Conservation (phyloP, 2,113 vertebrate species). For the Amia ocellicauda region DNA sequence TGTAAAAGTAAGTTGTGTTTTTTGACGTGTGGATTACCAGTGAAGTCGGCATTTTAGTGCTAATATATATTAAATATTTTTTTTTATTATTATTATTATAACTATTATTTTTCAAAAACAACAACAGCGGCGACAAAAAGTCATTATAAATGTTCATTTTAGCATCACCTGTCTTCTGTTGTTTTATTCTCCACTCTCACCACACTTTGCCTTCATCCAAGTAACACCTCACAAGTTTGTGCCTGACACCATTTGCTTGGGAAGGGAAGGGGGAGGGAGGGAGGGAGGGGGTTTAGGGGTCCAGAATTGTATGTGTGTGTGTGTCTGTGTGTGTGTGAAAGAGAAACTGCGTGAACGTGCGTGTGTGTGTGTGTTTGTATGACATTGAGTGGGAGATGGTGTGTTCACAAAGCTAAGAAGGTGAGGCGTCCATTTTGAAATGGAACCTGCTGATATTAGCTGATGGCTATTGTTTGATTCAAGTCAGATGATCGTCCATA, state of each 20-base stretch:
- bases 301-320: not conserved
- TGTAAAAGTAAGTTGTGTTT: slow-evolving; percentile 84
- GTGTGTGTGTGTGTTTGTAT: too few relatives aligned
- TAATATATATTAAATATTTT: slow-evolving; percentile 79
- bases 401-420: slow-evolving; percentile 72
- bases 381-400: not conserved
- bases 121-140: slow-evolving; percentile 53
- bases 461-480: slow-evolving; percentile 74
- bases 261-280: slow-evolving; percentile 57
- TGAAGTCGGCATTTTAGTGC: slow-evolving; percentile 81
- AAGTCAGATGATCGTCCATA: slow-evolving; percentile 72
- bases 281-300: slow-evolving; percentile 23
- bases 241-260: slow-evolving; percentile 50
- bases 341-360: too few relatives aligned
- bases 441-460: slow-evolving; percentile 74
- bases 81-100: slow-evolving; percentile 63
- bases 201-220: slow-evolving; percentile 78
- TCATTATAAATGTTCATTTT: slow-evolving; percentile 86
- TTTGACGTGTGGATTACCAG: slow-evolving; percentile 79
- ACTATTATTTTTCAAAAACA: slow-evolving; percentile 75
- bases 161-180: slow-evolving; percentile 84
- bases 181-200: slow-evolving; percentile 81
- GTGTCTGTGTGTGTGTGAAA: too few relatives aligned
- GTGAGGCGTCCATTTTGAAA: slow-evolving; percentile 70
- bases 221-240: slow-evolving; percentile 74